Conservation (phyloP, 2,797 vertebrate species). For the Acrossocheilus fasciatus region DNA sequence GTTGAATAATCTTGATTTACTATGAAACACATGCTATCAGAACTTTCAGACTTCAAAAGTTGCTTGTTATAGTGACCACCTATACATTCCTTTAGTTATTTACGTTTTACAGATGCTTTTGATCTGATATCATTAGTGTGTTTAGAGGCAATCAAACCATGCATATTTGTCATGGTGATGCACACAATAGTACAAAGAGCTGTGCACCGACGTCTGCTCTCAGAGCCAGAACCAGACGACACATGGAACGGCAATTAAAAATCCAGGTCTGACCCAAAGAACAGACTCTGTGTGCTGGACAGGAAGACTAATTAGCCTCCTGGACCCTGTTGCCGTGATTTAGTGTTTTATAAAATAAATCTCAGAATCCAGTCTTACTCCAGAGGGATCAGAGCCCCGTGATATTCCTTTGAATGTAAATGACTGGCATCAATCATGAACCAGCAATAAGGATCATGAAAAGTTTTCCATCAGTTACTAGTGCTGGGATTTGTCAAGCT, state of each 20-base stretch:
- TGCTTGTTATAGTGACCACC: not conserved
- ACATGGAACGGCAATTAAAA: slow-evolving; percentile 30
- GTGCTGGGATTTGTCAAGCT: slow-evolving; percentile 22
- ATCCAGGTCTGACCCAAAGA: slow-evolving; percentile 21
- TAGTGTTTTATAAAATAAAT: slow-evolving; percentile 21
- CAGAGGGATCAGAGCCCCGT: not conserved
- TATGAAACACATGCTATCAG: not conserved
- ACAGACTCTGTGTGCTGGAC: slow-evolving; percentile 20
- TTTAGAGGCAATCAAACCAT: not conserved
- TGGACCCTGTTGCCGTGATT: slow-evolving; percentile 4
- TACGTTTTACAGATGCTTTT: not conserved
- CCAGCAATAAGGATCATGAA: slow-evolving; percentile 9
- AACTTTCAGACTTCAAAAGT: not conserved
- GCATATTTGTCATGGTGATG: not conserved
- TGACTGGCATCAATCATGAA: slow-evolving; percentile 32
- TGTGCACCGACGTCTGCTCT: not conserved
- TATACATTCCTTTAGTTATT: not conserved
- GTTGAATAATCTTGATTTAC: too few relatives aligned
- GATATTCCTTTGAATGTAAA: slow-evolving; percentile 28
- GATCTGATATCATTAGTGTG: not conserved
- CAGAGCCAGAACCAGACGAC: not conserved
- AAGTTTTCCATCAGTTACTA: slow-evolving; percentile 6
- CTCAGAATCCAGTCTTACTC: slow-evolving; percentile 1
- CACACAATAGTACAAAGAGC: not conserved
- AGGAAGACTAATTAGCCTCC: slow-evolving; percentile 24